Evolutionary conservation across 2,797 vertebrate species (phyloP), one percentile per base, ranked within the genome.

Genomic region (Enteromius anoplus): DNA sequence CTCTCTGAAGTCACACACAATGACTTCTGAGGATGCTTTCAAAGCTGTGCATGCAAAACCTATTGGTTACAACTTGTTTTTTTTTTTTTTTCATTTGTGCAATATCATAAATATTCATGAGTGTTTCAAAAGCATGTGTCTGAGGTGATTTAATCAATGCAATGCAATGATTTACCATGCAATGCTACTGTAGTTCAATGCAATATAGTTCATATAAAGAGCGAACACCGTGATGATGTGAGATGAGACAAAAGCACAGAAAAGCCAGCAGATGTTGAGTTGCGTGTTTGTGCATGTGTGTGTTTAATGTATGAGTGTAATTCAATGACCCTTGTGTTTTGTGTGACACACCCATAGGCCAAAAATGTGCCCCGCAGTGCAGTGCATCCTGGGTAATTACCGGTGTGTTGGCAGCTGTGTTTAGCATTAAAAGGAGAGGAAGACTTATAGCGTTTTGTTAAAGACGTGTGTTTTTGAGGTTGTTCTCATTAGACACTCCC

Each of bases 321-420:
- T 62, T 84, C 34, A 58, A 17, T 70, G 37, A 9, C 32, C 34
- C 51, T 76, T 72, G 60, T 82, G 37, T 79, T 71, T 71, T 80
- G 29, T 70, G 42, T 29, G 55, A 73, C 83, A 69, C 79, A 66
- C 76, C 82, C 72, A 83, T 40, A 64, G 70, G 75, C 71, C 32
- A 47, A 81, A 68, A 70, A 79, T 84, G 62, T 47, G 51, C 42
- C 53, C 69, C 7, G 26, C 62, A 8, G 64, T 84, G 65, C 65
- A 75, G 40, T 84, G 81, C 71, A 85, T 84, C 79, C 78, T 85
- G 81, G 80, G 82, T 88, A 84, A 88, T 83, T 85, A 84, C 62
- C 81, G 29, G 66, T 62, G 82, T 71, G 71, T 62, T 77, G 23
- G 32, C 58, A 76, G 82, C 37, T 81, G 68, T 19, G 34, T 71